Conservation (phyloP, 2,113 vertebrate genomes). For the Abramis brama region DNA sequence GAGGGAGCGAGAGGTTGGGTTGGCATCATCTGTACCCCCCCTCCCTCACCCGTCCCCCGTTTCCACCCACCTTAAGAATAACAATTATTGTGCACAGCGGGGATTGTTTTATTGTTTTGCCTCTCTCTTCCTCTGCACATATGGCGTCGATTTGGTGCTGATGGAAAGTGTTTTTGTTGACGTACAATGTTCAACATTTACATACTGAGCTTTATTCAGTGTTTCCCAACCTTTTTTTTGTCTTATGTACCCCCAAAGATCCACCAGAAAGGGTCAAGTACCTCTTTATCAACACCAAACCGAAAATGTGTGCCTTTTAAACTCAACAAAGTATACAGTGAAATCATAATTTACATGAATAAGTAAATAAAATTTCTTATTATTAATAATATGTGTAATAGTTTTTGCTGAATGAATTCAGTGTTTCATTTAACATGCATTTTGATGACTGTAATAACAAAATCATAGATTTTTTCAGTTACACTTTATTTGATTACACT, state of each 20-base stretch:
- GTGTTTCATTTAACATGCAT: too few species aligned
- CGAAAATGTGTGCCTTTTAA: neutral
- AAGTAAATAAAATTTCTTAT: too few species aligned
- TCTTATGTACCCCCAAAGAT: neutral
- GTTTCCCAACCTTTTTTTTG: neutral
- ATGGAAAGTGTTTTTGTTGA: neutral
- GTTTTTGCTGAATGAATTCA: too few species aligned
- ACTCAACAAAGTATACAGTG: too few species aligned
- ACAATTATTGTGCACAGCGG: conserved; percentile 52
- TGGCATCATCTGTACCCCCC: conserved; percentile 46
- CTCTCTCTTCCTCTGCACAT: neutral
- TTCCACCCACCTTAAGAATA: conserved; percentile 43
- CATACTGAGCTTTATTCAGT: neutral
- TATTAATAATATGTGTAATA: too few species aligned
- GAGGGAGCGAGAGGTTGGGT: neutral
- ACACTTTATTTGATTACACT: too few species aligned
- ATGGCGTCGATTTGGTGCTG: neutral
- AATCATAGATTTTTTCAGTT: too few species aligned
- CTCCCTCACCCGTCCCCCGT: conserved; percentile 12
- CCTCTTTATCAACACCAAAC: neutral
- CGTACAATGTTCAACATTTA: neutral
- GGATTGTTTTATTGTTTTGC: conserved; percentile 44
- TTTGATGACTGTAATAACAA: too few species aligned
- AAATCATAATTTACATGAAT: too few species aligned
- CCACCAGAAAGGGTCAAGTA: neutral